phyloP scores from a whole-genome alignment of 2,888 invertebrate genomes.

The Leptinotarsa juncta region DNA sequence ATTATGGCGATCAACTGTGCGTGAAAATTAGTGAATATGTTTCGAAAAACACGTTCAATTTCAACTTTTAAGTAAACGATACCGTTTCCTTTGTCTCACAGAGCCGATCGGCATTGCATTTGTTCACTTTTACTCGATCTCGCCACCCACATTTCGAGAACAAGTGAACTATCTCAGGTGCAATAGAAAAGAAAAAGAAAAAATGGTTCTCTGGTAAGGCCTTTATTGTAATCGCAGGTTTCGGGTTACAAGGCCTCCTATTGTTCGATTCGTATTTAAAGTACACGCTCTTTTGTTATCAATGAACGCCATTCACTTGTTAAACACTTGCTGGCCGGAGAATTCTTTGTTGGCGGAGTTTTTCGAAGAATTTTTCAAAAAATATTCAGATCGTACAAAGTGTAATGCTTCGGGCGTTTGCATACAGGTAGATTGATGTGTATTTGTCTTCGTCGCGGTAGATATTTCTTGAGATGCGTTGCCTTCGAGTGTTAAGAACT shows the following conservation, averaged over 20 bases:
- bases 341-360: constrained; percentile 50
- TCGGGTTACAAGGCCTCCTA: constrained; percentile 61
- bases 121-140: constrained; percentile 27
- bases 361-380: constrained; percentile 51
- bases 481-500: neutral
- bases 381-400: constrained; percentile 38
- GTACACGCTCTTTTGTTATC: constrained; percentile 57
- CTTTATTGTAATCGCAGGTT: constrained; percentile 50
- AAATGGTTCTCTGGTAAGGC: constrained; percentile 47
- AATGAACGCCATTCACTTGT: constrained; percentile 60
- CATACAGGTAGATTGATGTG: constrained; percentile 30
- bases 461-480: neutral
- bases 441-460: neutral
- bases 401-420: constrained; percentile 20
- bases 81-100: constrained; percentile 30
- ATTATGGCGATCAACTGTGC: constrained; percentile 9
- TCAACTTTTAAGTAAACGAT: constrained; percentile 23
- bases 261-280: constrained; percentile 57
- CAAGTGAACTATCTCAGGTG: constrained; percentile 39
- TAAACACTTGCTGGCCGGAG: constrained; percentile 57
- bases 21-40: neutral
- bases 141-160: constrained; percentile 34
- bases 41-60: constrained; percentile 14
- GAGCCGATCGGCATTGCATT: constrained; percentile 29
- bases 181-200: constrained; percentile 45